These are phyloP conservation scores for Athalia circularis DNA, from an alignment of 2,888 invertebrate species.

Conservation along the genomic window DNA sequence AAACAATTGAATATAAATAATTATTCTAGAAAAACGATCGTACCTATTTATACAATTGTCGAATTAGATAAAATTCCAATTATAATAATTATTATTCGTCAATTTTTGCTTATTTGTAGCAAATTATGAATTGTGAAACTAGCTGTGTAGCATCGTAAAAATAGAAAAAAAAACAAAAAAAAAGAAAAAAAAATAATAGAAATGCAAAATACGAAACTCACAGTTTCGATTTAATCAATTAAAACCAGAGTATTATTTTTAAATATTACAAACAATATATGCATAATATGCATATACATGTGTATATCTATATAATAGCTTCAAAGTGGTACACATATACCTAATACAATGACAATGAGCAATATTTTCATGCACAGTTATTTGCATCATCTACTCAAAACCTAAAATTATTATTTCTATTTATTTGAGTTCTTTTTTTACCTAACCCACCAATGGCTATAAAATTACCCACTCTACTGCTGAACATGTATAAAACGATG, in stretches of 20 bases:
- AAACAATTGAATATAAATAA: too few relatives aligned
- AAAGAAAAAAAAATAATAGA: not conserved
- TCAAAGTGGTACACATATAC: not conserved
- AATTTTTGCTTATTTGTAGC: not conserved
- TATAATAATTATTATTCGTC: too few relatives aligned
- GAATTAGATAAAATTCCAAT: too few relatives aligned
- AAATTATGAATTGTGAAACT: constrained; percentile 18
- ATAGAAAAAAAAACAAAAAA: too few relatives aligned
- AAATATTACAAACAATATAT: not conserved
- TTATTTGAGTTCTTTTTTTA: too few relatives aligned
- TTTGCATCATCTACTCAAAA: not conserved
- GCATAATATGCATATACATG: too few relatives aligned
- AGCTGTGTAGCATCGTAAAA: not conserved
- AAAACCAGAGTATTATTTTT: not conserved
- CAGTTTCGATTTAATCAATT: not conserved
- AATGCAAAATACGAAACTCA: not conserved
- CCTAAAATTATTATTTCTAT: too few relatives aligned
- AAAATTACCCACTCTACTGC: too few relatives aligned
- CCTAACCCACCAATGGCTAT: too few relatives aligned
- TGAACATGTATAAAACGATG: too few relatives aligned
- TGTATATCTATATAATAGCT: not conserved
- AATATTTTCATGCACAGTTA: not conserved
- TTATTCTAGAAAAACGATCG: too few relatives aligned
- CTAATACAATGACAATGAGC: constrained; percentile 6
- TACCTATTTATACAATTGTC: too few relatives aligned